These are phyloP conservation scores for Drosophila ironensis DNA, from an alignment of 1,140 invertebrate genomes.

Conservation along the genomic window DNA sequence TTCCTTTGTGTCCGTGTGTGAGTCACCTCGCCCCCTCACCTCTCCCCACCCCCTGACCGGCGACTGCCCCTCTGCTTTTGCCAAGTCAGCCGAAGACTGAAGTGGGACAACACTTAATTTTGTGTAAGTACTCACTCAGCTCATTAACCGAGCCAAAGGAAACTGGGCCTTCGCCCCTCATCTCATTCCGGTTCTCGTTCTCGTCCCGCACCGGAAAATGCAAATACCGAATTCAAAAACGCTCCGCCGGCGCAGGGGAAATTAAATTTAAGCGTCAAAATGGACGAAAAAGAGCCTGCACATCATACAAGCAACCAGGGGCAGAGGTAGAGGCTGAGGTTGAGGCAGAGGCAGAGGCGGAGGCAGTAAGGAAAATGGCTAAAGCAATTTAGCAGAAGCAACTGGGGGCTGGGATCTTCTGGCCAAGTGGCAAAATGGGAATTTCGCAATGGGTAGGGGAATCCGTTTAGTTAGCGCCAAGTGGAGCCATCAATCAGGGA, in stretches of 20 bases:
- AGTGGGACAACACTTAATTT: constrained; percentile 80
- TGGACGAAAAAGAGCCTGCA: constrained; percentile 7
- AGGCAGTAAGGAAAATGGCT: constrained; percentile 28
- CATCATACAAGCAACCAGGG: background rate
- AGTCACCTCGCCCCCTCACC: constrained; percentile 1
- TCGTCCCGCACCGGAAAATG: constrained; percentile 37
- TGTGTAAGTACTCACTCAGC: constrained; percentile 80
- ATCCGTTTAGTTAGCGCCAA: constrained; percentile 63
- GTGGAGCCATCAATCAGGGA: constrained; percentile 63
- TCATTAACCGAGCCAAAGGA: constrained; percentile 71
- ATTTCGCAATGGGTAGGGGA: constrained; percentile 11
- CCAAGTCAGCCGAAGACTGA: constrained; percentile 68
- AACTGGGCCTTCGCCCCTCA: constrained; percentile 26
- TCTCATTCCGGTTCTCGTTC: background rate
- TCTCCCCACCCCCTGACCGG: background rate
- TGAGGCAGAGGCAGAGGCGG: constrained; percentile 6
- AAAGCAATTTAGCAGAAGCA: constrained; percentile 32
- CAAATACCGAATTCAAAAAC: constrained; percentile 54
- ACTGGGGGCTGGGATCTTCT: constrained; percentile 31
- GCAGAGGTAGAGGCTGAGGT: constrained; percentile 10
- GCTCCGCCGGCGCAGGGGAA: constrained; percentile 48
- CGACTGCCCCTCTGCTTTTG: constrained; percentile 40
- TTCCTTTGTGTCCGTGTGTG: constrained; percentile 64
- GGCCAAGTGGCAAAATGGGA: constrained; percentile 34
- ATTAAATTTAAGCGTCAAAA: constrained; percentile 64